phyloP scores from a whole-genome alignment of 2,113 vertebrate genomes.

The Abramis brama region DNA sequence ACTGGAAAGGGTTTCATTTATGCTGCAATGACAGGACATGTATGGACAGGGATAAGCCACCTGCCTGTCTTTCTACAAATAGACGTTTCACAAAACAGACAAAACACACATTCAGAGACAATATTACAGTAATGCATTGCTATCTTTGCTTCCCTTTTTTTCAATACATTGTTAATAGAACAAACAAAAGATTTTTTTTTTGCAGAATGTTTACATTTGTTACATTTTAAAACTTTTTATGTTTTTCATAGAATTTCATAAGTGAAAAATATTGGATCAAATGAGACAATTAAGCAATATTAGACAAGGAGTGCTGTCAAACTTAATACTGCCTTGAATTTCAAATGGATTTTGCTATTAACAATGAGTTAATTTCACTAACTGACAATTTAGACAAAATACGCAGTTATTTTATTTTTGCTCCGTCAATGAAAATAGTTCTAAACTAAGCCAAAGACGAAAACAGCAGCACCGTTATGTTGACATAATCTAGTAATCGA shows the following conservation, averaged over 20 bases:
- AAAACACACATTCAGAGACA: background rate
- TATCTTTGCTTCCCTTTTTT: background rate
- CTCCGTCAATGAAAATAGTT: background rate
- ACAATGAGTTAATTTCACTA: background rate
- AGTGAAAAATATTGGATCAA: background rate
- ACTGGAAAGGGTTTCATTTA: background rate
- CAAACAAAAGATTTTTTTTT: no score
- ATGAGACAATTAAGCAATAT: background rate
- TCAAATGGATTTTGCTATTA: background rate
- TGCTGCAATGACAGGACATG: background rate
- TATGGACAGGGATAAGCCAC: background rate
- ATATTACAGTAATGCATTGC: background rate
- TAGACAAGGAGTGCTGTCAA: background rate
- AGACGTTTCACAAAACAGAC: background rate
- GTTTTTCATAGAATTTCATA: background rate
- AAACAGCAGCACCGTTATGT: conserved; percentile 4
- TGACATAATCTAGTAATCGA: conserved; percentile 28
- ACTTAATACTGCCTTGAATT: background rate
- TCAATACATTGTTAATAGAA: no score
- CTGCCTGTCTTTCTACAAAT: background rate
- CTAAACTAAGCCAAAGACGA: background rate
- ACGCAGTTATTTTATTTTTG: background rate
- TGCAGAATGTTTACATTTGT: no score
- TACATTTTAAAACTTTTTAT: no score
- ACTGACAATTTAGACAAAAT: background rate